Evolutionary conservation across 2,888 invertebrate genomes (phyloP), one percentile per base, ranked within the genome.

Genomic region (Atrina japonica): DNA sequence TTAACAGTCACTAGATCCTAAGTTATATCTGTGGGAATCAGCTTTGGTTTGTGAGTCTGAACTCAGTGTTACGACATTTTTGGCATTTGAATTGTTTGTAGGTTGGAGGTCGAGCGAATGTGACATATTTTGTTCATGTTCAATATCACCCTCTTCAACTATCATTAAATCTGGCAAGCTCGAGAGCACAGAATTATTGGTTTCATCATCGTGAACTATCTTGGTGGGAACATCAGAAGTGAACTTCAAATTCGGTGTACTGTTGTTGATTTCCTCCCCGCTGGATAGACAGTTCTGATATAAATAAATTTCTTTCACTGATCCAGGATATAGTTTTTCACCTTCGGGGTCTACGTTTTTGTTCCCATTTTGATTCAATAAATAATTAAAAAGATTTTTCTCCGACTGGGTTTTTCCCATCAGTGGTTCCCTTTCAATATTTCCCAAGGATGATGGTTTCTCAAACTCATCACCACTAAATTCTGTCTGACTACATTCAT

Each of bases 381-480:
- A 27, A 23, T 76, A 72, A 65, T 82, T 81, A 3, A 83, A 50
- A 23, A 76, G 52, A 69, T 80, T 81, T 61, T 74, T 70, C 29
- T 83, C 82, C 35, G 66, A 77, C 29, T 82, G 78, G 18, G 75
- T 59, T 40, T 73, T 63, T 14, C 56, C 66, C 40, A 75, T 40
- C n/a, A 75, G 65, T 7, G 69, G 64, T 53, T 72, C 77, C 16
- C 47, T 67, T 63, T 74, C 77, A 18, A 56, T 52, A 27, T 41
- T 27, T n/a, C 35, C 50, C 18, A 35, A 25, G 11, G 45, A 25
- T 21, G 23, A 21, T 6, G 25, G 3, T 21, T 58, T 61, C n/a
- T 64, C 69, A 18, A 16, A 41, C 2, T 76, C 70, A 23, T 65
- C 72, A 18, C 67, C 69, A 53, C 73, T 70, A 47, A 73, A 45